These are phyloP conservation scores for Arrhamphus sclerolepis DNA, from an alignment of 2,797 vertebrate species.

Conservation along the genomic window DNA sequence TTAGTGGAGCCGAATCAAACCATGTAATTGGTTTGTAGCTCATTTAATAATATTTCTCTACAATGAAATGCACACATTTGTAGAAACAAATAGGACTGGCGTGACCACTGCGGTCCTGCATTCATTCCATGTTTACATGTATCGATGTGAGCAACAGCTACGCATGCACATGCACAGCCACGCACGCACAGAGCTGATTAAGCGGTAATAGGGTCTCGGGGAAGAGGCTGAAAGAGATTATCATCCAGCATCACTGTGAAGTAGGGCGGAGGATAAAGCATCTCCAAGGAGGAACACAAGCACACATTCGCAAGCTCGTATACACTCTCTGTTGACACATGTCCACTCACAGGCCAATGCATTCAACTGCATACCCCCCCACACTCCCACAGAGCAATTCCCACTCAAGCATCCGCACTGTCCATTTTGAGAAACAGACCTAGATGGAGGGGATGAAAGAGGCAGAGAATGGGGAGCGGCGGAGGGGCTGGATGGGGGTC, in stretches of 20 bases:
- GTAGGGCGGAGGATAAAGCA: constrained; percentile 74
- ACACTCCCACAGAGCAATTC: constrained; percentile 63
- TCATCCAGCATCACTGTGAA: constrained; percentile 68
- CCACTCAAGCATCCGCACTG: constrained; percentile 70
- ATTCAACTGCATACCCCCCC: constrained; percentile 48
- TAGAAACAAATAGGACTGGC: constrained; percentile 9
- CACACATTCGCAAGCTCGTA: constrained; percentile 40
- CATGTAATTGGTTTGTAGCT: constrained; percentile 45
- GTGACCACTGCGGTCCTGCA: not conserved
- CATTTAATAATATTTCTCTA: constrained; percentile 31
- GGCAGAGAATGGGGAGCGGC: constrained; percentile 30
- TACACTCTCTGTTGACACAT: constrained; percentile 66
- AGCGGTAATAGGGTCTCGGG: constrained; percentile 40
- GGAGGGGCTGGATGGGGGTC: constrained; percentile 36
- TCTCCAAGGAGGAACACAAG: constrained; percentile 71
- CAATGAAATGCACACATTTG: constrained; percentile 12
- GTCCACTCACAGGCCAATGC: constrained; percentile 74
- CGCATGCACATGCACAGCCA: not conserved
- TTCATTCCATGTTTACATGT: not conserved
- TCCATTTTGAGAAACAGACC: constrained; percentile 67
- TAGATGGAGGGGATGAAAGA: constrained; percentile 55
- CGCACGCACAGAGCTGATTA: constrained; percentile 50
- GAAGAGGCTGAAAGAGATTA: constrained; percentile 59
- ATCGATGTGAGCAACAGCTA: constrained; percentile 5
- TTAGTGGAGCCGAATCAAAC: constrained; percentile 29